A percentile compares a stretch with the other conserved stretches of the same genome.
These are phyloP conservation scores for Eonycteris spelaea DNA, from an alignment of 2,113 vertebrate genomes.

Conservation along the genomic window DNA sequence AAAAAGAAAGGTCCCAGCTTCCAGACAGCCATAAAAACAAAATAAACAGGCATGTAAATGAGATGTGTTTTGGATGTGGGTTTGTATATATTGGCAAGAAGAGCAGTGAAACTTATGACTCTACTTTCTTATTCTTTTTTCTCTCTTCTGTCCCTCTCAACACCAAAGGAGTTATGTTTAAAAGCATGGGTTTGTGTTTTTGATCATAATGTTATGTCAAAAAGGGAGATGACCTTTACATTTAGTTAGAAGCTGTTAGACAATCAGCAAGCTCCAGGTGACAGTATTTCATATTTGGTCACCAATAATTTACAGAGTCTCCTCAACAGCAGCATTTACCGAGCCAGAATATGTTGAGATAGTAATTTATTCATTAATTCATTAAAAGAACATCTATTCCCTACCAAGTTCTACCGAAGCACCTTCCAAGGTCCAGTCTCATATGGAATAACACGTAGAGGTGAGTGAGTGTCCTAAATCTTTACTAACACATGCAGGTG, in stretches of 20 bases:
- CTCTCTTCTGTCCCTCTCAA: slow-evolving; percentile 38
- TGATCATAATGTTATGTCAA: slow-evolving; percentile 64
- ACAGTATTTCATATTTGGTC: neutral
- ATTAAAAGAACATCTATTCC: neutral
- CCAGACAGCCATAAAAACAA: slow-evolving; percentile 83
- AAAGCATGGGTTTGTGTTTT: slow-evolving; percentile 72
- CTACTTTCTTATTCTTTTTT: slow-evolving; percentile 60
- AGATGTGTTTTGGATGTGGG: slow-evolving; percentile 79
- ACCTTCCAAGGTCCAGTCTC: neutral
- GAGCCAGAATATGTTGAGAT: neutral
- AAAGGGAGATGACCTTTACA: slow-evolving; percentile 72
- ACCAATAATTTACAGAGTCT: neutral
- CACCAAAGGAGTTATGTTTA: slow-evolving; percentile 73
- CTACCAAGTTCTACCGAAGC: neutral
- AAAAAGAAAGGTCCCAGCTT: slow-evolving; percentile 60
- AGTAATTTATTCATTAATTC: neutral
- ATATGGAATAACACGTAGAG: neutral
- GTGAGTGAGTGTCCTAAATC: neutral
- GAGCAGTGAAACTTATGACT: slow-evolving; percentile 76
- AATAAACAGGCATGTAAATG: slow-evolving; percentile 84
- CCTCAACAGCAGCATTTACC: neutral
- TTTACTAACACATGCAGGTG: neutral
- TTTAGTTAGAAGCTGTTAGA: slow-evolving; percentile 43
- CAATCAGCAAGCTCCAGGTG: slow-evolving; percentile 5
- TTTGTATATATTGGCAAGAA: slow-evolving; percentile 80